Percentiles rank a stretch among this genome's conserved stretches.
These are phyloP conservation scores for Spisula subtruncata DNA, from an alignment of 2,888 invertebrate species.

Conservation along the genomic window DNA sequence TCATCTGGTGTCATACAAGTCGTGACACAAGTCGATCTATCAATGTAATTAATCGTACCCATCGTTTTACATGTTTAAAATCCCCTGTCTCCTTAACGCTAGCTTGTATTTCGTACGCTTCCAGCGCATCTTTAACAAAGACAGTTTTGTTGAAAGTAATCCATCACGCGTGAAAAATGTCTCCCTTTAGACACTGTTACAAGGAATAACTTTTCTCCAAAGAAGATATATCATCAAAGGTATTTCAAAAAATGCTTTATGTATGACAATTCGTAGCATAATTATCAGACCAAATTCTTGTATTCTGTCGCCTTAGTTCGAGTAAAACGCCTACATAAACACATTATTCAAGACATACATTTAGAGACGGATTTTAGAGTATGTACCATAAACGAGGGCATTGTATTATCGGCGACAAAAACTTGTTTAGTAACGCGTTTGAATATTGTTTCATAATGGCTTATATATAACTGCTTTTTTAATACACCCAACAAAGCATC, in stretches of 20 bases:
- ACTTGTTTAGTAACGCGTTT: no score
- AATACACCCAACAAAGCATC: no score
- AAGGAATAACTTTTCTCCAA: background rate
- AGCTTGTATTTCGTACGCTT: background rate
- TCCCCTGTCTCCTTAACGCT: background rate
- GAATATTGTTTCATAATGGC: no score
- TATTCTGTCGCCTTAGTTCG: background rate
- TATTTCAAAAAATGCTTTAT: background rate
- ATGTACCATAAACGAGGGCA: no score
- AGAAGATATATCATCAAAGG: background rate
- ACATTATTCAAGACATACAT: no score
- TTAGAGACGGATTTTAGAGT: no score
- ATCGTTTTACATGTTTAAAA: no score
- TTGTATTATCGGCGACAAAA: no score
- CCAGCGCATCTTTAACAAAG: conserved; percentile 19
- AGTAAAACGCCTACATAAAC: background rate
- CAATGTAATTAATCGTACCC: no score
- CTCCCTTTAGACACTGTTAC: background rate
- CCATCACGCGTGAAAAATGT: background rate
- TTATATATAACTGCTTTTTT: no score
- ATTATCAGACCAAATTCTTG: background rate
- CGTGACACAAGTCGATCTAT: no score
- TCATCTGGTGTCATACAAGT: no score
- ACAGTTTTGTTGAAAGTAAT: background rate
- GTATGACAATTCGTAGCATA: background rate